A percentile compares a stretch with the other conserved stretches of the same genome.
phyloP scores from a whole-genome alignment of 2,113 vertebrate species.

The Oncorhynchus masou region DNA sequence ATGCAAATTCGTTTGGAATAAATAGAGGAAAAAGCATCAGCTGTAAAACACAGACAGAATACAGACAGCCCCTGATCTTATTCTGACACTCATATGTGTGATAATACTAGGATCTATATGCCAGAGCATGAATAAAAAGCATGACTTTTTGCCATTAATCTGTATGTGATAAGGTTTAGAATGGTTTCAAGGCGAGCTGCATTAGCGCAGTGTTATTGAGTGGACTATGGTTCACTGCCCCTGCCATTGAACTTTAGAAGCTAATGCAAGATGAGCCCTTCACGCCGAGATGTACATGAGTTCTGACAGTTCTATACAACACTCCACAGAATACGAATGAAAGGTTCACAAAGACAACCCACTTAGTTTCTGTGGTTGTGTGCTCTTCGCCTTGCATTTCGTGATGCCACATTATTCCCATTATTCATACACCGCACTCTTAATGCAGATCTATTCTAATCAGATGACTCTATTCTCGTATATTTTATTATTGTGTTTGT shows the following conservation, averaged over 20 bases:
- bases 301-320: constrained; percentile 64
- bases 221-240: constrained; percentile 54
- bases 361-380: constrained; percentile 3
- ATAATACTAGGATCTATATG: not conserved
- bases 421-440: constrained; percentile 9
- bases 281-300: constrained; percentile 41
- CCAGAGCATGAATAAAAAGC: constrained; percentile 4
- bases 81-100: not conserved
- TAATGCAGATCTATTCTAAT: constrained; percentile 20
- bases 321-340: constrained; percentile 12
- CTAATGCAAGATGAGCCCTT: constrained; percentile 70
- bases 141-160: constrained; percentile 17
- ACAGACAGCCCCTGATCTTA: not conserved
- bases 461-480: not conserved
- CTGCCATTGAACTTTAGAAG: constrained; percentile 58
- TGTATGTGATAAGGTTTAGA: constrained; percentile 26
- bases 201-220: constrained; percentile 58
- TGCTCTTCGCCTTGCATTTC: not conserved
- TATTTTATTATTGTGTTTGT: not conserved
- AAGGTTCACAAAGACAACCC: constrained; percentile 11
- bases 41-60: not conserved
- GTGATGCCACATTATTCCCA: not conserved
- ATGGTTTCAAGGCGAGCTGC: constrained; percentile 51
- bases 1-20: not conserved
- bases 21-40: not conserved